Evolutionary conservation across 2,797 vertebrate species (phyloP), one percentile per base, ranked within the genome.

Genomic region (Amblyopsis hoosieri): DNA sequence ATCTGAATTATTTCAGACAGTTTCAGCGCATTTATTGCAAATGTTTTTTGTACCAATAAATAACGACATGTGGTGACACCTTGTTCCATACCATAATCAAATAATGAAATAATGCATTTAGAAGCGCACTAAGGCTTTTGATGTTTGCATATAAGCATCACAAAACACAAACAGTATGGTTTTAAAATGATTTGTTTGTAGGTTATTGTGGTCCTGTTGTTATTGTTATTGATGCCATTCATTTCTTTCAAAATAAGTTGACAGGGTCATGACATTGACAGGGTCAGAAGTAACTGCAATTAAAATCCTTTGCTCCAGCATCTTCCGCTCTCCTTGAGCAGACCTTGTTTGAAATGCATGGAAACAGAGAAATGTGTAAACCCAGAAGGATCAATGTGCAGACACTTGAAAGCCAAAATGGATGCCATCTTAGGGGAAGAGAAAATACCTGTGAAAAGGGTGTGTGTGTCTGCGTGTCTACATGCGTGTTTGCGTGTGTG

Each of bases 301-400:
- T 37, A 48, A 62, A 64, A 52, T 29, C 62, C 37, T 45, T 57
- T 10, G 37, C 67, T 75, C 29, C 8, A 61, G 66, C 54, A 62
- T 42, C 37, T 9, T 42, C 37, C 8, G 37, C 37, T 42, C 8
- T 42, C 8, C 8, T 42, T 42, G 37, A 42, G 9, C 37, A 42
- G 65, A 74, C 80, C 67, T 81, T 81, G 81, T 81, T 85, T 85
- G 76, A 74, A 67, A 4, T 61, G 13, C 48, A 74, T 45, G 56
- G 63, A 62, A 29, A 33, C 47, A 45, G 55, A 54, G 12, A 62
- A 59, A 75, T 54, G 69, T 76, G 63, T 81, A 84, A 82, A 3
- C 23, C 23, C 65, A 71, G 50, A 63, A 66, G 42, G 42, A 81
- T 78, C 72, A 45, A 81, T 79, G 45, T 29, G 67, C 63, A 69